A percentile compares a stretch with the other conserved stretches of the same genome.
Conservation (phyloP, 2,113 vertebrate genomes). For the Taurulus bubalis region DNA sequence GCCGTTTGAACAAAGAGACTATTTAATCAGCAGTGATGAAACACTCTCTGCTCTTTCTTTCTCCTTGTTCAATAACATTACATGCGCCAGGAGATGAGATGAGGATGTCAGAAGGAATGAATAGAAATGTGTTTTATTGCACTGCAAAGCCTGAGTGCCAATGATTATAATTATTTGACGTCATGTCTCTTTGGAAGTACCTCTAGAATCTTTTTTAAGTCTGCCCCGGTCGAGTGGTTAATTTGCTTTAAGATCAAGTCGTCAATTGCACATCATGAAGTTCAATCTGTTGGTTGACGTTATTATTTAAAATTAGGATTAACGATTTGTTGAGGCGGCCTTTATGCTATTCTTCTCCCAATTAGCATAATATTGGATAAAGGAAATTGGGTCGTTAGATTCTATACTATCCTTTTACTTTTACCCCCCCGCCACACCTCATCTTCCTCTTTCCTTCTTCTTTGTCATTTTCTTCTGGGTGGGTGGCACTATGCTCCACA, state of each 20-base stretch:
- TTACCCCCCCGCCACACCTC: constrained; percentile 1
- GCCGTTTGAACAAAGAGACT: constrained; percentile 75
- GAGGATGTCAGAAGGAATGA: constrained; percentile 79
- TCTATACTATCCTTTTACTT: constrained; percentile 14
- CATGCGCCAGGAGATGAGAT: constrained; percentile 70
- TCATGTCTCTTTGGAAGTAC: constrained; percentile 70
- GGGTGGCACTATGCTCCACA: constrained; percentile 39
- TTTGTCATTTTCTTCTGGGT: constrained; percentile 39
- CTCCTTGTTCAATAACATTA: constrained; percentile 73
- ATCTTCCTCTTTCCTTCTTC: constrained; percentile 19
- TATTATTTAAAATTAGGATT: constrained; percentile 69
- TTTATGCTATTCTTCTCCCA: constrained; percentile 49
- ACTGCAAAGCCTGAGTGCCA: constrained; percentile 62
- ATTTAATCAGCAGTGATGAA: constrained; percentile 75
- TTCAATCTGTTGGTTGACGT: constrained; percentile 65
- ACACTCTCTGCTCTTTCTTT: constrained; percentile 54
- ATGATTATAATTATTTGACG: constrained; percentile 78
- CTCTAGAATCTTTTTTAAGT: constrained; percentile 67
- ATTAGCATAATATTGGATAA: constrained; percentile 51
- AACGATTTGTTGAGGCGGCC: constrained; percentile 42
- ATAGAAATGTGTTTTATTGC: constrained; percentile 83
- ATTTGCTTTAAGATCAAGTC: constrained; percentile 61
- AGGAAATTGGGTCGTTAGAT: constrained; percentile 43
- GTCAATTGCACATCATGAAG: constrained; percentile 66
- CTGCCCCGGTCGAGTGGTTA: constrained; percentile 69